These are phyloP conservation scores for Battus philenor DNA, from an alignment of 1,140 invertebrate genomes.

Conservation along the genomic window DNA sequence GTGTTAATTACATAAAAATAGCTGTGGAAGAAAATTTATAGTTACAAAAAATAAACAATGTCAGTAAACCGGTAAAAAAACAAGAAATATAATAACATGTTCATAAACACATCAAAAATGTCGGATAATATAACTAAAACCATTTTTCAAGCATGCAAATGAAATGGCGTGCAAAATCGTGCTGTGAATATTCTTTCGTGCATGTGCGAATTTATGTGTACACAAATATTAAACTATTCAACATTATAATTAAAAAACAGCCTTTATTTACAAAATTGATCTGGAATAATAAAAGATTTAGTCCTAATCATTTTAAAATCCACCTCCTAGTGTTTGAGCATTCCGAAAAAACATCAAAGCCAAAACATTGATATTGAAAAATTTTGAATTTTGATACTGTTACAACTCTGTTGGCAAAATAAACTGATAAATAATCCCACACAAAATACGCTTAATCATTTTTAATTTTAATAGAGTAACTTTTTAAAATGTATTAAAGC, in stretches of 20 bases:
- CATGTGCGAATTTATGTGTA: constrained; percentile 1
- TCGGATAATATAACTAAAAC: too few relatives aligned
- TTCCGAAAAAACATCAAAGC: constrained; percentile 56
- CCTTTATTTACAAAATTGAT: constrained; percentile 12
- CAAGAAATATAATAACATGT: not conserved
- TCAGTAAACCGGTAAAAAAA: not conserved
- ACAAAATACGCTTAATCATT: constrained; percentile 1
- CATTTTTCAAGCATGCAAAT: constrained; percentile 1
- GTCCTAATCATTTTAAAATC: constrained; percentile 32
- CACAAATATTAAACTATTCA: constrained; percentile 1
- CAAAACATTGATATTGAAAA: constrained; percentile 44
- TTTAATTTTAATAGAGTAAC: not conserved
- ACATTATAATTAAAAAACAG: constrained; percentile 12
- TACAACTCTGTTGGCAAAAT: constrained; percentile 60
- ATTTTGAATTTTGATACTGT: constrained; percentile 69
- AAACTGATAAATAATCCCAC: constrained; percentile 12
- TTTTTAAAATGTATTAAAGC: constrained; percentile 7
- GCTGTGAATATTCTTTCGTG: not conserved
- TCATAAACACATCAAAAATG: too few relatives aligned
- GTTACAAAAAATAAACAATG: not conserved
- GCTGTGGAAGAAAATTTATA: too few relatives aligned
- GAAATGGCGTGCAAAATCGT: constrained; percentile 3
- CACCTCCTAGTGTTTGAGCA: constrained; percentile 70
- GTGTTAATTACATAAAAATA: too few relatives aligned
- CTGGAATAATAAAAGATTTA: constrained; percentile 8